Evolutionary conservation across 1,140 invertebrate species (phyloP).

Genomic region (Charaxes varanes): DNA sequence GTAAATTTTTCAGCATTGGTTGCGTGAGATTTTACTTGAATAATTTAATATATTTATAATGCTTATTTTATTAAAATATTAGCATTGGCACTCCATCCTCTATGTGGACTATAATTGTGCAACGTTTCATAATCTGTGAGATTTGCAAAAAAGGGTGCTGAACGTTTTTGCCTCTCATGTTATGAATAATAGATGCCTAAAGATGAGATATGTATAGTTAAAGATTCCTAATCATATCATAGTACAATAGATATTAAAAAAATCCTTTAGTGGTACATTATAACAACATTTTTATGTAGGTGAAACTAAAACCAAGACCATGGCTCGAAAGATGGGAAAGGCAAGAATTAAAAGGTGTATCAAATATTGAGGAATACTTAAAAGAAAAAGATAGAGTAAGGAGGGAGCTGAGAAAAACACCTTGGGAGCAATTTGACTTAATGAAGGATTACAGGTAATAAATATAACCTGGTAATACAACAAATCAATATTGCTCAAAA

Average conservation of each 20-base stretch:
- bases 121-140: too few relatives aligned
- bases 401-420: slow-evolving; percentile 77
- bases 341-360: slow-evolving; percentile 85
- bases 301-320: slow-evolving; percentile 88
- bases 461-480: not conserved
- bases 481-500: not conserved
- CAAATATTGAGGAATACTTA: slow-evolving; percentile 76
- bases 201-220: slow-evolving; percentile 2
- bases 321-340: slow-evolving; percentile 92
- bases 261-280: too few relatives aligned
- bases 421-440: slow-evolving; percentile 94
- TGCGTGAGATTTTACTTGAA: too few relatives aligned
- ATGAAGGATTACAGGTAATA: slow-evolving; percentile 93
- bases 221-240: not conserved
- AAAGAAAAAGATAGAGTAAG: slow-evolving; percentile 77
- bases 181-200: too few relatives aligned
- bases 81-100: too few relatives aligned
- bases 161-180: too few relatives aligned
- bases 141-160: too few relatives aligned
- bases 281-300: slow-evolving; percentile 69
- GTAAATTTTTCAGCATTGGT: too few relatives aligned
- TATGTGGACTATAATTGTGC: too few relatives aligned
- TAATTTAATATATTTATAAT: too few relatives aligned
- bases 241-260: too few relatives aligned
- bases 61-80: too few relatives aligned